Evolutionary conservation across 2,888 invertebrate genomes (phyloP), one percentile per base, ranked within the genome.

Genomic region (Ryuthela nishihirai): DNA sequence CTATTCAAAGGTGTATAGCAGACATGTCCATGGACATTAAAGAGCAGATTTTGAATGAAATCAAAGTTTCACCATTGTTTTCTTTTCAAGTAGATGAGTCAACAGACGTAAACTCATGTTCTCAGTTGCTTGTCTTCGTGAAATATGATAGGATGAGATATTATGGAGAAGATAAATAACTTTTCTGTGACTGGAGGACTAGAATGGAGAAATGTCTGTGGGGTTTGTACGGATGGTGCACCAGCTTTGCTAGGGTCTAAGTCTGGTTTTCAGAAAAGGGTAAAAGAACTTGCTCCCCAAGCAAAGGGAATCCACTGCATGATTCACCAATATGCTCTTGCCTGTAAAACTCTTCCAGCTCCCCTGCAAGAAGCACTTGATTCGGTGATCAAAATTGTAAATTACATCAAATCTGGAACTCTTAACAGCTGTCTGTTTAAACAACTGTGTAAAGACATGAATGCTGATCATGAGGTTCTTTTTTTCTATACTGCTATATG

Each of bases 361-460:
- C 23, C 26, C 39, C 36, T 56, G 39, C 42, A 47, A 17, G 38
- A 36, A 15, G 53, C 47, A 17, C 32, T 59, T 24, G 47, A 47
- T 26, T 41, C 20, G 15, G 47, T 54, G 25, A 24, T 39, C 47
- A 54, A 39, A 36, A 49, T 44, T 36, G 36, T 36, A 9, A 36
- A 40, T 40, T 40, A 40, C 15, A 15, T 40, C 6, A 40, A 40
- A 21, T 20, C 41, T 40, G 7, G 23, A 10, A 21, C 41, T 9
- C 17, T 36, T 41, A 53, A 54, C 40, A 44, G 32, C 35, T 49
- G 60, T 38, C 54, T 49, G 12, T 63, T 55, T 25, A 55, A 54
- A 29, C n/a, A 38, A 39, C 29, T 59, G 7, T 45, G 38, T 15
- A 36, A 36, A 36, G 38, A 36, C 38, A 29, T 29, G 29, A 29